Evolutionary conservation across 2,113 vertebrate genomes (phyloP), one percentile per base, ranked within the genome.

Genomic region (Oriolus oriolus): DNA sequence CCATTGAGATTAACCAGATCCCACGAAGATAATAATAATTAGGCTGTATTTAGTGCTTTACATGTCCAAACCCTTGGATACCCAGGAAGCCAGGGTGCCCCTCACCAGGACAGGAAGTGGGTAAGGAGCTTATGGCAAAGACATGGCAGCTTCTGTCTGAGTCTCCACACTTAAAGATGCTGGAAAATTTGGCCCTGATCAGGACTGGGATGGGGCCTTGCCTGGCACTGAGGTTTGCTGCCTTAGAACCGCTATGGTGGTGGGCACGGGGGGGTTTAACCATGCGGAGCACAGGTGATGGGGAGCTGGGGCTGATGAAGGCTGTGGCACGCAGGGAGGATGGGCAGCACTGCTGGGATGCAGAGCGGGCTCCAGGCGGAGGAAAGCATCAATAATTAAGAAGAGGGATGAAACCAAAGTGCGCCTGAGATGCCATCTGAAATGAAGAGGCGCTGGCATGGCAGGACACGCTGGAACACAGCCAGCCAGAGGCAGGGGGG

Each of bases 1-100:
- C 78, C 79, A 31, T 3, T 3, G 6, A 93, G 92, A 93, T 96
- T 95, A 94, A 89, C 86, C 68, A 82, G 91, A 93, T 96, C 90
- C 85, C 47, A 91, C 13, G 37, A 84, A 68, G 84, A 93, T 91
- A 89, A 93, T 60, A 82, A 90, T 79, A 93, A 96, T 96, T 96
- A 95, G 84, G 56, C 35, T 69, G 84, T 53, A 87, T 91, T 91
- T 95, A 90, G 85, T 56, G 78, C 81, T 92, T 95, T 73, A 19
- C 27, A 26, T 17, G 28, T 24, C 86, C 84, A 85, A 89, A 85
- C 31, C 1, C 2, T 30, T 22, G 69, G 65, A 61, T 79, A 42
- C 44, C 15, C 65, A 74, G 56, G 65, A 70, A 95, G 65, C 7
- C 47, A 28, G 85, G 39, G 57, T 47, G 74, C 50, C 66, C 61